Evolutionary conservation across 2,888 invertebrate genomes (phyloP), one percentile per base, ranked within the genome.

Genomic region (Germaria angustata): DNA sequence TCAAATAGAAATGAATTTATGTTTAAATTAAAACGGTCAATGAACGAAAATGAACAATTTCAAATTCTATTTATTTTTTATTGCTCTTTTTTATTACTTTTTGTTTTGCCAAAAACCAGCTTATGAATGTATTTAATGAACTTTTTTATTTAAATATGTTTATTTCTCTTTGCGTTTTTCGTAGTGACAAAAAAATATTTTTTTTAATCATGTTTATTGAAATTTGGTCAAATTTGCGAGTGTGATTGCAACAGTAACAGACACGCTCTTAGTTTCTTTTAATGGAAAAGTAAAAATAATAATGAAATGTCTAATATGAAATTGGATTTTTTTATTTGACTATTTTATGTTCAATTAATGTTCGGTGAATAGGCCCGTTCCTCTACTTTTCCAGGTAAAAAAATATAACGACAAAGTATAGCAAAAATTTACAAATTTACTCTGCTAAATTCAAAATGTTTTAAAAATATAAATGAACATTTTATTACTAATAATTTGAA

Each of bases 21-120:
- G 22, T 9, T 13, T 13, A n/a, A 41, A 66, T 57, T 49, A 59
- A 76, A 76, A 69, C 61, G 61, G 69, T 71, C 71, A 71, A 41
- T 65, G 63, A 63, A 55, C 63, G 65, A 63, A 53, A 17, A 59
- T 51, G 69, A 61, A 39, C 13, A 61, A 72, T 61, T 61, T 69
- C 1, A 20, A 13, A 20, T 46, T 32, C 20, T 34, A 13, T 44
- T 44, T 17, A 11, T 44, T 13, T 15, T 46, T 51, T 24, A 17
- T 51, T 8, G 6, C 6, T 20, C 34, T 44, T 13, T 65, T 49
- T 51, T 66, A 63, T 24, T 36, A 36, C 22, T 66, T 66, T 32
- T 51, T 36, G 11, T 51, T 63, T 53, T 34, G 32, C 20, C 32
- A 41, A 41, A 72, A 59, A 28, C 28, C 9, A 61, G 13, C 24